Evolutionary conservation across 2,113 vertebrate genomes (phyloP).

Genomic region (Entelurus aequoreus): DNA sequence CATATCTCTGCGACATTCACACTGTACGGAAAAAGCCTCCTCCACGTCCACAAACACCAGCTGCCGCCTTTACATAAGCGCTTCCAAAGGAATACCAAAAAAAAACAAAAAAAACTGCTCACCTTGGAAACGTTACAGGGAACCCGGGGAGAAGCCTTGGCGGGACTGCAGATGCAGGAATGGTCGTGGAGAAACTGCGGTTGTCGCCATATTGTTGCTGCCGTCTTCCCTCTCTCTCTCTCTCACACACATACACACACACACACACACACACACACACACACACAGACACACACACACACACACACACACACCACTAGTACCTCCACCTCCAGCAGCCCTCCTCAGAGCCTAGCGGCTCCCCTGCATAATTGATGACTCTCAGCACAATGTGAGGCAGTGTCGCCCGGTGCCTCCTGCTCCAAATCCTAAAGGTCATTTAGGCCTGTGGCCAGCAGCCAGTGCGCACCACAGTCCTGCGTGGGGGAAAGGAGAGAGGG

Average conservation of each 20-base stretch:
- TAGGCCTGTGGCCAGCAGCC: conserved; percentile 34
- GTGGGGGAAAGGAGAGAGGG: neutral
- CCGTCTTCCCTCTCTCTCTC: conserved; percentile 49
- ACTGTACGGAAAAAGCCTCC: conserved; percentile 34
- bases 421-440: conserved; percentile 57
- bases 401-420: conserved; percentile 59
- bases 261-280: neutral
- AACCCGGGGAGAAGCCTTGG: conserved; percentile 67
- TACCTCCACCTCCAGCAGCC: conserved; percentile 2
- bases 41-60: conserved; percentile 13
- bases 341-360: conserved; percentile 66
- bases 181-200: conserved; percentile 80
- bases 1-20: conserved; percentile 79
- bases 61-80: conserved; percentile 8
- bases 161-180: conserved; percentile 78
- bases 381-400: conserved; percentile 73
- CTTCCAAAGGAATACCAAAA: neutral
- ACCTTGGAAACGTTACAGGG: conserved; percentile 69
- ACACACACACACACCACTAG: neutral
- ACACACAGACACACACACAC: neutral
- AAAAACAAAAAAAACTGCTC: conserved; percentile 42
- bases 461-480: neutral
- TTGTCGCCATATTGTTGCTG: conserved; percentile 88
- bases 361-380: conserved; percentile 79
- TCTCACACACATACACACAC: neutral